These are phyloP conservation scores for Phylloscopus trochiloides DNA, from an alignment of 2,113 vertebrate species.

Conservation along the genomic window DNA sequence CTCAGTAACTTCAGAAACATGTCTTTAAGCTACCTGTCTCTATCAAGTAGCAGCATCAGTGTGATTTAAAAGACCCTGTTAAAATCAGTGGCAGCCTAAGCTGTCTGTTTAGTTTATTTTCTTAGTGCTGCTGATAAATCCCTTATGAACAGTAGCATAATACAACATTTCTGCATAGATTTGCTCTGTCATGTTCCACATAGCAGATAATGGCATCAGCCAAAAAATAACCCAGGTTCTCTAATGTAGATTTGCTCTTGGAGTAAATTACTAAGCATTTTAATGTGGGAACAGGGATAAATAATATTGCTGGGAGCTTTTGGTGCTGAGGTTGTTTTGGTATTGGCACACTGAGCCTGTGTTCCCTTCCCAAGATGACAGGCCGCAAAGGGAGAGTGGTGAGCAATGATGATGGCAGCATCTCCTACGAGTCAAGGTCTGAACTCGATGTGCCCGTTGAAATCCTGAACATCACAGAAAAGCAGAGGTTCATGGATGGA, in stretches of 20 bases:
- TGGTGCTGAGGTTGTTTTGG: background rate
- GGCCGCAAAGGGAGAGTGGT: constrained; percentile 96
- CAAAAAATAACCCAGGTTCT: background rate
- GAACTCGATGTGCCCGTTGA: constrained; percentile 97
- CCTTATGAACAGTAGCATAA: background rate
- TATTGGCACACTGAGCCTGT: background rate
- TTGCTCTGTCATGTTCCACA: background rate
- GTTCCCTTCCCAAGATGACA: constrained; percentile 83
- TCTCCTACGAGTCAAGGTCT: constrained; percentile 93
- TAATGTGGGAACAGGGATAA: background rate
- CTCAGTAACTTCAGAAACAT: background rate
- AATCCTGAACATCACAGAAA: constrained; percentile 97
- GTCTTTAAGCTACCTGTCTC: background rate
- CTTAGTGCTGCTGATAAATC: background rate
- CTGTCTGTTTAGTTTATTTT: background rate
- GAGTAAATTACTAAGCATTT: background rate
- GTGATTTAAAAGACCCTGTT: background rate
- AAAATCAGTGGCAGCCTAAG: background rate
- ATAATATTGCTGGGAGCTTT: background rate
- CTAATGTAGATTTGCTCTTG: background rate
- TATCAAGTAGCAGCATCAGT: background rate
- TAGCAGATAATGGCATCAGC: background rate
- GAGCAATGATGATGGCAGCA: constrained; percentile 96
- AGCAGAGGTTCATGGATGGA: constrained; percentile 98
- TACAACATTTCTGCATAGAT: background rate